Percentiles rank a stretch among this genome's conserved stretches.
These are phyloP conservation scores for Meghimatium bilineatum DNA, from an alignment of 2,888 invertebrate species.

Conservation along the genomic window DNA sequence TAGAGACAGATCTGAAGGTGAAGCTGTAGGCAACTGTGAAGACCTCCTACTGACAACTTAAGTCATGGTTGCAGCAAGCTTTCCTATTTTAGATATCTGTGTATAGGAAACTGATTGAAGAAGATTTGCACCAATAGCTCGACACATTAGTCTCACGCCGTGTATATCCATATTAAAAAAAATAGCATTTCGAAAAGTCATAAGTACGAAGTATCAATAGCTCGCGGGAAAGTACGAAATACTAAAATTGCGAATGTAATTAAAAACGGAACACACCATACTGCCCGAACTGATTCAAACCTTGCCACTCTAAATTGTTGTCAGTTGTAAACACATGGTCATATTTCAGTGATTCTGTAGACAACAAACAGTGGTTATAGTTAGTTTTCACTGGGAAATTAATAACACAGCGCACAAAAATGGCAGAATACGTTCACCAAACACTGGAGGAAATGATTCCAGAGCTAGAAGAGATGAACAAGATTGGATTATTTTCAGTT, in stretches of 20 bases:
- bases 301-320: neutral
- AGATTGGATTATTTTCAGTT: slow-evolving; percentile 30
- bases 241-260: neutral
- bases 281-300: neutral
- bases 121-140: too few species aligned
- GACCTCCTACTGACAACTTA: too few species aligned
- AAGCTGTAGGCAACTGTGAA: too few species aligned
- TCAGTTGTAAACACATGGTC: slow-evolving; percentile 19
- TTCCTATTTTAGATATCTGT: too few species aligned
- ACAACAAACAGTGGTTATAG: neutral
- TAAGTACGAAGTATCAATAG: too few species aligned
- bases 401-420: neutral
- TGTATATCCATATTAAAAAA: too few species aligned
- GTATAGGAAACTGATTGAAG: too few species aligned
- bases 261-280: neutral
- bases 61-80: too few species aligned
- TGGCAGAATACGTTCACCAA: slow-evolving; percentile 49
- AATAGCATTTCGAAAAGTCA: too few species aligned
- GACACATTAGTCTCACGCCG: too few species aligned
- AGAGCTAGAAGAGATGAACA: slow-evolving; percentile 47
- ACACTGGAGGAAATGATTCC: slow-evolving; percentile 48
- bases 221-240: too few species aligned
- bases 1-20: too few species aligned
- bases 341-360: neutral
- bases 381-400: neutral